Conservation (phyloP, 2,113 vertebrate genomes). For the Phaetusa simplex region DNA sequence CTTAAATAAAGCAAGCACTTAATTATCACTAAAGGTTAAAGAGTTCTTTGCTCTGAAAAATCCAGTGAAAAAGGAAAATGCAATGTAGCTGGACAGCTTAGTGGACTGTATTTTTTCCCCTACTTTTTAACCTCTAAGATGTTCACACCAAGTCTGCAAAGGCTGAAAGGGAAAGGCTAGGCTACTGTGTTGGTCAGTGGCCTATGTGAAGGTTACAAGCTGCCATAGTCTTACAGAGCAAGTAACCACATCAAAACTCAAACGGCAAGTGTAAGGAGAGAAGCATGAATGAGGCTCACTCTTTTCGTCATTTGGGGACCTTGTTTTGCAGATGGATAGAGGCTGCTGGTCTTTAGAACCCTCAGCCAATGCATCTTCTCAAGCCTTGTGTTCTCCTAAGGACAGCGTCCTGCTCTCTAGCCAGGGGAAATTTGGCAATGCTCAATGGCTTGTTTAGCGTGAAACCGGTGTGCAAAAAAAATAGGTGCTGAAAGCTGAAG, state of each 20-base stretch:
- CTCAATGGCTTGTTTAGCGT: background rate
- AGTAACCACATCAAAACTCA: background rate
- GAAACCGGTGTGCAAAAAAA: background rate
- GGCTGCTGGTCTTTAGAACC: background rate
- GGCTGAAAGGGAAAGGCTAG: background rate
- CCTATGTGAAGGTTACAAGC: background rate
- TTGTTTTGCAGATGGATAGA: background rate
- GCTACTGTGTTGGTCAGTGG: background rate
- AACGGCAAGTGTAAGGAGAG: background rate
- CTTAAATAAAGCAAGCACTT: background rate
- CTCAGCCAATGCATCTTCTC: background rate
- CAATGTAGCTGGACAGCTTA: background rate
- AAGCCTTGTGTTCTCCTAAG: background rate
- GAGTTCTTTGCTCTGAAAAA: background rate
- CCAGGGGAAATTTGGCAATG: background rate
- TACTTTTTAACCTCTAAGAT: background rate
- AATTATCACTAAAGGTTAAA: background rate
- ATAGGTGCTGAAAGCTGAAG: background rate
- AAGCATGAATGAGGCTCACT: background rate
- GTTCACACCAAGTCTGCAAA: background rate
- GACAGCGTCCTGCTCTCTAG: background rate
- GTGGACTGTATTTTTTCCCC: fast-evolving
- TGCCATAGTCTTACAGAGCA: background rate
- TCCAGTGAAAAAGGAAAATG: background rate
- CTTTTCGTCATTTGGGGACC: background rate